Percentiles rank a stretch among this genome's conserved stretches.
Evolutionary conservation across 1,140 invertebrate species (phyloP).

Genomic region (Bombus waltoni): DNA sequence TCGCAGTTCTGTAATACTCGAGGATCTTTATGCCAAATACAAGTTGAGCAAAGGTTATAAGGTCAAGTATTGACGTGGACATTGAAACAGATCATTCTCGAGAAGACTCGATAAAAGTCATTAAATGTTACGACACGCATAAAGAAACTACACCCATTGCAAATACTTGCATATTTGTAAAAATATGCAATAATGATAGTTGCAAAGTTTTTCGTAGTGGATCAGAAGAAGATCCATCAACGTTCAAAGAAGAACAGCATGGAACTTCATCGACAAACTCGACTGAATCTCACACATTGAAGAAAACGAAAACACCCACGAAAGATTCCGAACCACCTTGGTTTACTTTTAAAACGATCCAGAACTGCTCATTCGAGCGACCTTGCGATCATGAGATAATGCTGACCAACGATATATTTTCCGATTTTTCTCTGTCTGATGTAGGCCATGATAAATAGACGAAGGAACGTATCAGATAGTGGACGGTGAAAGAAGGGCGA

Average conservation of each 20-base stretch:
- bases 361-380: background rate
- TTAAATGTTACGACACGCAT: background rate
- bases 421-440: background rate
- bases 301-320: background rate
- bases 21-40: background rate
- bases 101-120: background rate
- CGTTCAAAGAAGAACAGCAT: background rate
- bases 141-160: background rate
- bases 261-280: background rate
- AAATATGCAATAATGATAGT: too few relatives aligned
- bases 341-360: background rate
- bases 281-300: background rate
- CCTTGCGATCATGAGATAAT: background rate
- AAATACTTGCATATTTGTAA: too few relatives aligned
- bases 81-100: background rate
- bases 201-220: too few relatives aligned
- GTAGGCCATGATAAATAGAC: background rate
- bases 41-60: conserved; percentile 11
- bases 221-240: background rate
- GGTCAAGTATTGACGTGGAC: background rate
- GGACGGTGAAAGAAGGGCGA: background rate
- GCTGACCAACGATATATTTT: conserved; percentile 16
- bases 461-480: background rate
- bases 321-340: background rate
- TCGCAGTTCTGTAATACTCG: background rate